A percentile compares a stretch with the other conserved stretches of the same genome.
These are phyloP conservation scores for Semotilus atromaculatus DNA, from an alignment of 2,797 vertebrate species.

Conservation along the genomic window DNA sequence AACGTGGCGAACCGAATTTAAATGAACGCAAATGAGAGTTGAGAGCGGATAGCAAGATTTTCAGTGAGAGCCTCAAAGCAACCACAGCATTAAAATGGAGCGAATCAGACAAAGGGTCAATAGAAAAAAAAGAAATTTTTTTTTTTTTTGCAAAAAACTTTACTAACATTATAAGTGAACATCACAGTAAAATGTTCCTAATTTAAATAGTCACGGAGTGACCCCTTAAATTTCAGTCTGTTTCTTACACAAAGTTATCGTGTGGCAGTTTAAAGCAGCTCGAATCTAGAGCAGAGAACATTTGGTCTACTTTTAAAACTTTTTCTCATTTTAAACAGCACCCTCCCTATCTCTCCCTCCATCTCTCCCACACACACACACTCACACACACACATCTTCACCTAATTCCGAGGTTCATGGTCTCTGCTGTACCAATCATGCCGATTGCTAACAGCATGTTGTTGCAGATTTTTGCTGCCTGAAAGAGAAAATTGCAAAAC, in stretches of 20 bases:
- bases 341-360: background rate
- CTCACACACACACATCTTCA: conserved; percentile 66
- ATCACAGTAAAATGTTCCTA: background rate
- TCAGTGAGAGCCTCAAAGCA: background rate
- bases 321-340: background rate
- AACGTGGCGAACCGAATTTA: background rate
- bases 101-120: background rate
- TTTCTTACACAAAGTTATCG: background rate
- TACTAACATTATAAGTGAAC: background rate
- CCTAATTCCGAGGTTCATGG: conserved; percentile 99
- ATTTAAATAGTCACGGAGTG: background rate
- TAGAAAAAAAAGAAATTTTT: background rate
- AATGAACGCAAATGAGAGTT: background rate
- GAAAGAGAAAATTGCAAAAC: conserved; percentile 54
- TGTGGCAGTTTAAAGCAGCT: background rate
- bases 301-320: conserved; percentile 2
- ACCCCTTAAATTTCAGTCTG: background rate
- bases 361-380: background rate
- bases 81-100: background rate
- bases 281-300: conserved; percentile 5
- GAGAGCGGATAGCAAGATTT: background rate
- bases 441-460: conserved; percentile 98
- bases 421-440: conserved; percentile 97
- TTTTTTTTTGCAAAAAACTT: background rate
- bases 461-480: conserved; percentile 99